Evolutionary conservation across 2,113 vertebrate species (phyloP).

Genomic region (Sialia sialis): DNA sequence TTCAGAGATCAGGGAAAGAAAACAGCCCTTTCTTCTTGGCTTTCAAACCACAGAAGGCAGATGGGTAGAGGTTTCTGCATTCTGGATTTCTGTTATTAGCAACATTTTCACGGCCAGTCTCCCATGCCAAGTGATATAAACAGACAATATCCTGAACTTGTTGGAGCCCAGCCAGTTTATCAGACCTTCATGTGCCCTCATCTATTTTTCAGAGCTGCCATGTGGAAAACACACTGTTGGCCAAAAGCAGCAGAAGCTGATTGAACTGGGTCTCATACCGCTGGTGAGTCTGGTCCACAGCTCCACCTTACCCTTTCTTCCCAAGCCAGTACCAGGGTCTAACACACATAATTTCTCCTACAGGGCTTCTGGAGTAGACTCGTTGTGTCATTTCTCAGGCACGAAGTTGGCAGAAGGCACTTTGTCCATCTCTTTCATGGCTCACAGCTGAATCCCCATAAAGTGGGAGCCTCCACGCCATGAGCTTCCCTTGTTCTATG

Average conservation of each 20-base stretch:
- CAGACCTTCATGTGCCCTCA: not conserved
- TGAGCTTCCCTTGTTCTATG: not conserved
- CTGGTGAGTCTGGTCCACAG: not conserved
- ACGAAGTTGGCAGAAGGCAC: accelerated
- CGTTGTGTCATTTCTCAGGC: not conserved
- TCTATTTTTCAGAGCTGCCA: not conserved
- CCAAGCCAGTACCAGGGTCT: not conserved
- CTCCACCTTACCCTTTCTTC: not conserved
- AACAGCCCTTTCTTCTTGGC: not conserved
- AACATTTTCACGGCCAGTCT: not conserved
- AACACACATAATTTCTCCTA: accelerated
- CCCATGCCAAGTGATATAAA: not conserved
- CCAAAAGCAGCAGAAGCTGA: not conserved
- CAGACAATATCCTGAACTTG: not conserved
- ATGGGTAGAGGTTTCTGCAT: not conserved
- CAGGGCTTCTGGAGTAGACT: not conserved
- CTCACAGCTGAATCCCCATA: not conserved
- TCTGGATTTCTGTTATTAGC: not conserved
- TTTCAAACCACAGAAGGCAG: not conserved
- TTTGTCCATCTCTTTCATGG: not conserved
- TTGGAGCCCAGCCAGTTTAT: not conserved
- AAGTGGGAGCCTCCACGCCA: not conserved
- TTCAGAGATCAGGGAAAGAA: not conserved
- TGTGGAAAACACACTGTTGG: not conserved
- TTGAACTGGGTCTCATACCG: not conserved